These are phyloP conservation scores for Pyrgilauda ruficollis DNA, from an alignment of 2,113 vertebrate genomes.

Conservation along the genomic window DNA sequence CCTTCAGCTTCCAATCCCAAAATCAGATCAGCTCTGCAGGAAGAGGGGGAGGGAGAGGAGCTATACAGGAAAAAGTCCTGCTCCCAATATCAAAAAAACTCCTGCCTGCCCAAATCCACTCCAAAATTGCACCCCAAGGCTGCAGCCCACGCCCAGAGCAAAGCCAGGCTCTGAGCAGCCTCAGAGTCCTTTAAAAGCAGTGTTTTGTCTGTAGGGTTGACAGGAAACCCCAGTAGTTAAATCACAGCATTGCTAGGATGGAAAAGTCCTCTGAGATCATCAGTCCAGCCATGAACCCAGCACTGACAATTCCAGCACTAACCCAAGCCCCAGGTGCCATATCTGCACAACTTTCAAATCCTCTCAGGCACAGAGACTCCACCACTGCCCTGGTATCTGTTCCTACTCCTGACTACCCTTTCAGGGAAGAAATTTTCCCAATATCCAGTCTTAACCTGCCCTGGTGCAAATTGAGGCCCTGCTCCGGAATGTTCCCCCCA, in stretches of 20 bases:
- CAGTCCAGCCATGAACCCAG: neutral
- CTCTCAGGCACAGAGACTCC: neutral
- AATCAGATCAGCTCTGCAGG: neutral
- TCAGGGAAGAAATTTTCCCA: too few relatives aligned
- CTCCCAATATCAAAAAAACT: neutral
- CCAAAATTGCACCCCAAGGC: neutral
- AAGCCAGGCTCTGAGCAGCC: neutral
- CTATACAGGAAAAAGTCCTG: neutral
- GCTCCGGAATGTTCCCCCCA: too few relatives aligned
- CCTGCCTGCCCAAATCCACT: neutral
- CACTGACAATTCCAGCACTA: neutral
- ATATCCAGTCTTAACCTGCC: too few relatives aligned
- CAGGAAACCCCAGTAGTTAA: neutral
- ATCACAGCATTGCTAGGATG: neutral
- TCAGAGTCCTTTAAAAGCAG: neutral
- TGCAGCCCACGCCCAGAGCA: neutral
- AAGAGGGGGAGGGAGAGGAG: neutral
- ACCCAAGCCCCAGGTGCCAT: neutral
- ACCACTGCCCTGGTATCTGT: neutral
- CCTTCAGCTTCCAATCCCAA: neutral
- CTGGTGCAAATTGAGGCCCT: fast-evolving
- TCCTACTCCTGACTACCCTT: neutral
- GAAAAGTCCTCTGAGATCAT: neutral
- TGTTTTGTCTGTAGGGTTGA: neutral
- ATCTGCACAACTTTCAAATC: neutral